phyloP scores from a whole-genome alignment of 1,140 invertebrate species.

The Drosophila persimilis region DNA sequence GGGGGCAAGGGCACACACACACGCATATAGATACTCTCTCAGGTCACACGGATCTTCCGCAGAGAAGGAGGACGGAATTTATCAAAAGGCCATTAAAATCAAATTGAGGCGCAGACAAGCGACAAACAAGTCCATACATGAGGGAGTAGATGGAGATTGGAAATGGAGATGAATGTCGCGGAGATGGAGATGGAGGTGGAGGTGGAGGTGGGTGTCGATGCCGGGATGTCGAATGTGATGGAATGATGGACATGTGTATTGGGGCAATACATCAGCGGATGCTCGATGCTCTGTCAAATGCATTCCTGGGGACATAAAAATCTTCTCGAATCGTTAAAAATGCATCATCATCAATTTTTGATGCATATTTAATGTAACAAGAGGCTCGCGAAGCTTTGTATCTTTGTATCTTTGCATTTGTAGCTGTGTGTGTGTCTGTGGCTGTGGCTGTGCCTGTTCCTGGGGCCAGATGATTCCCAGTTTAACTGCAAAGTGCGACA shows the following conservation, averaged over 20 bases:
- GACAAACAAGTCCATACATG: constrained; percentile 46
- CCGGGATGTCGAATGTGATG: constrained; percentile 43
- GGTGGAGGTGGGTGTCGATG: neutral
- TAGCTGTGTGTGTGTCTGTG: neutral
- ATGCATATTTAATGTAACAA: constrained; percentile 79
- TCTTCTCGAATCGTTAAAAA: constrained; percentile 79
- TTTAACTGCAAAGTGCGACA: constrained; percentile 76
- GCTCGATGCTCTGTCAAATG: constrained; percentile 71
- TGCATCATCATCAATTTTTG: constrained; percentile 82
- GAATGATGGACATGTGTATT: constrained; percentile 48
- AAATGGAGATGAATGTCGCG: constrained; percentile 8
- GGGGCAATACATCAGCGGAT: constrained; percentile 46
- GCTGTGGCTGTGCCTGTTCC: neutral
- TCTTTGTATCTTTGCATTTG: constrained; percentile 35
- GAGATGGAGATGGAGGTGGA: constrained; percentile 1
- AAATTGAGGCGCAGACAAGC: constrained; percentile 64
- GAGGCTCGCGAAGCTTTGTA: constrained; percentile 28
- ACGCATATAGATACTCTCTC: neutral
- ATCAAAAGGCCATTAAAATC: constrained; percentile 77
- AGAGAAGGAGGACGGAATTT: constrained; percentile 40
- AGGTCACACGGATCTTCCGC: constrained; percentile 4
- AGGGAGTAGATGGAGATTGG: constrained; percentile 15
- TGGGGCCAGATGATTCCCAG: constrained; percentile 3
- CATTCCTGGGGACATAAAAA: constrained; percentile 68
- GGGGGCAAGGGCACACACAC: constrained; percentile 39